Conservation (phyloP, 2,797 vertebrate species). For the Fratercula arctica region DNA sequence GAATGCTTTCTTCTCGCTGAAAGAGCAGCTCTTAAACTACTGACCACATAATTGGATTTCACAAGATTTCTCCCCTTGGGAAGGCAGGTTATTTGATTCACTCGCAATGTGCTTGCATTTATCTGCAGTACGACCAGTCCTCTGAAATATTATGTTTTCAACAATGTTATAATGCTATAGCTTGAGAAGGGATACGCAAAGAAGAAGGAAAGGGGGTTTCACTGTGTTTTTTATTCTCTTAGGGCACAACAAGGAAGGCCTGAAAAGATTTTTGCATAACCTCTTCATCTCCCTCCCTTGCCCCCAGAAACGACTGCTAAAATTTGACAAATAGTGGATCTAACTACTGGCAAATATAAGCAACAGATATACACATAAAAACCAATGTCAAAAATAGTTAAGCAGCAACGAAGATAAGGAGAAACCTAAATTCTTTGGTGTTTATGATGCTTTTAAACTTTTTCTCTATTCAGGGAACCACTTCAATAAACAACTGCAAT, state of each 20-base stretch:
- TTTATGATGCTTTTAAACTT: neutral
- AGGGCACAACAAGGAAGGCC: neutral
- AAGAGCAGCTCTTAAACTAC: neutral
- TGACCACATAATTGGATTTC: neutral
- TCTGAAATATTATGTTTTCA: neutral
- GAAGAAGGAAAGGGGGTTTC: neutral
- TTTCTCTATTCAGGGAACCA: neutral
- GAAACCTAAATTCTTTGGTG: neutral
- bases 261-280: neutral
- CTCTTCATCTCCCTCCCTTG: accelerated
- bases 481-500: neutral
- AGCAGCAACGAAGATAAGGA: neutral
- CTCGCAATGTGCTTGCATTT: neutral
- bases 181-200: neutral
- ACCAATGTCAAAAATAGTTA: neutral
- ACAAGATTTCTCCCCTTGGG: neutral
- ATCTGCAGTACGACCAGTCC: neutral
- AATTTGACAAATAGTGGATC: neutral
- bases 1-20: neutral
- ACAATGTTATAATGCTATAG: neutral
- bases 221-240: neutral
- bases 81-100: neutral
- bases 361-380: neutral
- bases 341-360: neutral
- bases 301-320: neutral